These are phyloP conservation scores for Melipona beecheii DNA, from an alignment of 2,888 invertebrate genomes.

Conservation along the genomic window DNA sequence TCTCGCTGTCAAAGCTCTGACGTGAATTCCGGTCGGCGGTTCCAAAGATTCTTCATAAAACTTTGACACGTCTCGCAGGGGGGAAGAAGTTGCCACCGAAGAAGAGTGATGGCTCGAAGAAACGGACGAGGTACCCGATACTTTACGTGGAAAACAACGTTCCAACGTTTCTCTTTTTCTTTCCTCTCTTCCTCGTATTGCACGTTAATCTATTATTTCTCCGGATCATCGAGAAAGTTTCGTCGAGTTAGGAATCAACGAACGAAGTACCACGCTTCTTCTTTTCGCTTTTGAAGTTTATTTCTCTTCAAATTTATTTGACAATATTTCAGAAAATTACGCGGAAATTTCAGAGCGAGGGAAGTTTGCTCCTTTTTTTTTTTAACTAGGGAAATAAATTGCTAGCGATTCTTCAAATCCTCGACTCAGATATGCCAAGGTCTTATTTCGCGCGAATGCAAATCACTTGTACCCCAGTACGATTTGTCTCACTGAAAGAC, in stretches of 20 bases:
- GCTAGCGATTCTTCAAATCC: too few species aligned
- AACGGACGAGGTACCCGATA: conserved; percentile 2
- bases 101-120: conserved; percentile 15
- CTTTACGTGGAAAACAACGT: conserved; percentile 10
- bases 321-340: too few species aligned
- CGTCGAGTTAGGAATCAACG: conserved; percentile 2
- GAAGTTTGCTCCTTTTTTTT: not conserved
- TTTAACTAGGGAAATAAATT: too few species aligned
- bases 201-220: conserved; percentile 29
- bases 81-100: conserved; percentile 13
- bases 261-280: not conserved
- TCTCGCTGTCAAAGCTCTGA: conserved; percentile 15
- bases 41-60: conserved; percentile 12
- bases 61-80: not conserved
- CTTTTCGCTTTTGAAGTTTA: not conserved
- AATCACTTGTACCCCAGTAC: too few species aligned
- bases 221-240: not conserved
- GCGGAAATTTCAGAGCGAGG: not conserved
- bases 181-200: not conserved
- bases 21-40: not conserved
- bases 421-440: too few species aligned
- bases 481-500: too few species aligned
- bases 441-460: too few species aligned
- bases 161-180: not conserved
- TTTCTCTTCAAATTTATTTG: not conserved